Evolutionary conservation across 2,797 vertebrate genomes (phyloP).

Genomic region (Falco rusticolus): DNA sequence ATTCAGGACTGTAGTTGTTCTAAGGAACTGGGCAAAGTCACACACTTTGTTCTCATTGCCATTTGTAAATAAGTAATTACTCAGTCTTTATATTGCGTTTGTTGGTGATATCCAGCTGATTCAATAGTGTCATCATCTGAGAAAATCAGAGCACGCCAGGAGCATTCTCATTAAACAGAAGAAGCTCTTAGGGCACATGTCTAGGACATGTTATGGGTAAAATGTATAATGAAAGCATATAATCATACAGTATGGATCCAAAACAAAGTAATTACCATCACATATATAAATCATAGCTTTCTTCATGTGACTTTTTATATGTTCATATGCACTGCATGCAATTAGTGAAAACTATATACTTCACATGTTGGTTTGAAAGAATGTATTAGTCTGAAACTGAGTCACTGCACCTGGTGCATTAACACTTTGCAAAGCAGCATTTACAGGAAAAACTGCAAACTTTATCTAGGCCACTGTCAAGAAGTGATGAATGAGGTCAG

Average conservation of each 20-base stretch:
- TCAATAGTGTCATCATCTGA: not conserved
- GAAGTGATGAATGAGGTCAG: conserved; percentile 73
- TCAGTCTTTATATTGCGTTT: not conserved
- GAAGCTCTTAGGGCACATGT: not conserved
- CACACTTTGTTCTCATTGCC: not conserved
- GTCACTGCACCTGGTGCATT: conserved; percentile 7
- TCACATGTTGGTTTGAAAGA: conserved; percentile 4
- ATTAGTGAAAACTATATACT: not conserved
- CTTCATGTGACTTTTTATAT: not conserved
- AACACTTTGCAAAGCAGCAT: conserved; percentile 29
- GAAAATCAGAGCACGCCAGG: not conserved
- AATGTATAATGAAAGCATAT: not conserved
- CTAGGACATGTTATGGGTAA: not conserved
- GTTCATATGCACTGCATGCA: not conserved
- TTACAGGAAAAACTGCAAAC: conserved; percentile 41
- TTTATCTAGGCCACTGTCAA: conserved; percentile 67
- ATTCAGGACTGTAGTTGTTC: not conserved
- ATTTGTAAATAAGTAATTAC: not conserved
- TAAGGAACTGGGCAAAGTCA: not conserved
- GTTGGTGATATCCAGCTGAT: not conserved
- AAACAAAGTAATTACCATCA: not conserved
- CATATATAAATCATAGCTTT: not conserved
- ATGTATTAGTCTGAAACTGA: not conserved
- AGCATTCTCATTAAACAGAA: not conserved
- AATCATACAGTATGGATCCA: not conserved